phyloP scores from a whole-genome alignment of 2,113 vertebrate genomes.

The Chitala chitala region DNA sequence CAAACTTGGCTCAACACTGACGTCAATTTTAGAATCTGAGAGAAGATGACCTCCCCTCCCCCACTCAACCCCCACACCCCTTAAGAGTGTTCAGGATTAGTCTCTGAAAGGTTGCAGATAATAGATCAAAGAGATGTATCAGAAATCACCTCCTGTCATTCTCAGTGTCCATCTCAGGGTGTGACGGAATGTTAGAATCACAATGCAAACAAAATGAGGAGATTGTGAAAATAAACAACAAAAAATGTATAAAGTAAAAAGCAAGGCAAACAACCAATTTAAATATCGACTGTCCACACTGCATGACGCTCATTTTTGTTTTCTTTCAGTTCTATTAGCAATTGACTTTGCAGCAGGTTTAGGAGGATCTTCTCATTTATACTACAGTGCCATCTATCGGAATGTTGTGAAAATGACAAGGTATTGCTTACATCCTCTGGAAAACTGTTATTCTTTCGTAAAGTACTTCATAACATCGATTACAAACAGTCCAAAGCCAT shows the following conservation, averaged over 20 bases:
- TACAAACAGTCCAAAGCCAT: too few relatives aligned
- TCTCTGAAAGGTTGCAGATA: conserved; percentile 62
- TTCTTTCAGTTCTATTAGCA: too few relatives aligned
- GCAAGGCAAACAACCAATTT: neutral
- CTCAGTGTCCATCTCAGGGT: conserved; percentile 42
- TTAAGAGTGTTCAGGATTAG: conserved; percentile 56
- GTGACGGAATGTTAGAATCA: conserved; percentile 42
- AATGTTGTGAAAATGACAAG: too few relatives aligned
- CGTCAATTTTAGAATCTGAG: conserved; percentile 38
- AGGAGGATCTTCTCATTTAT: neutral
- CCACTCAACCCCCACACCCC: conserved; percentile 15
- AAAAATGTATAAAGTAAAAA: neutral
- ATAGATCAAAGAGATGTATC: conserved; percentile 63
- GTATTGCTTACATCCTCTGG: too few relatives aligned
- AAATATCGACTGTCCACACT: neutral
- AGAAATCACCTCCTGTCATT: conserved; percentile 44
- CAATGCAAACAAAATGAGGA: conserved; percentile 29
- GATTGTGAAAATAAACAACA: conserved; percentile 12
- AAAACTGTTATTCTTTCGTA: too few relatives aligned
- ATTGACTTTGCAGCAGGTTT: too few relatives aligned
- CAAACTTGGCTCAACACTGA: conserved; percentile 43
- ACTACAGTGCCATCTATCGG: too few relatives aligned
- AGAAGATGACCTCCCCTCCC: neutral
- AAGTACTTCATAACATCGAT: too few relatives aligned
- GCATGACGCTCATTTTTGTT: too few relatives aligned